A percentile compares a stretch with the other conserved stretches of the same genome.
These are phyloP conservation scores for Oryctolagus cuniculus DNA, from an alignment of 2,113 vertebrate species.

Conservation along the genomic window mOryCun1.1 NC_091445.1:38972001-38972500, in stretches of 20 bases:
- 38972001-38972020: too few species aligned
- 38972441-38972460: background rate
- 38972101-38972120: background rate
- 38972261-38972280: background rate
- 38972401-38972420: background rate
- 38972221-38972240: background rate
- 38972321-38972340: background rate
- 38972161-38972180: background rate
- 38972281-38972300: background rate
- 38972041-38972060: too few species aligned
- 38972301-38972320: background rate
- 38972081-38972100: too few species aligned
- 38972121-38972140: background rate
- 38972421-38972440: background rate
- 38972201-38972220: too few species aligned
- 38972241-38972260: background rate
- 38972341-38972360: background rate
- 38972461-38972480: slow-evolving; percentile 15
- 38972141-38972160: background rate
- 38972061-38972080: too few species aligned
- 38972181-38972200: background rate
- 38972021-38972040: too few species aligned
- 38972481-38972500: slow-evolving; percentile 5
- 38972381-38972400: slow-evolving; percentile 31
- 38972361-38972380: background rate